Conservation (phyloP, 2,797 vertebrate genomes). For the Cercopithecus hamlyni region DNA sequence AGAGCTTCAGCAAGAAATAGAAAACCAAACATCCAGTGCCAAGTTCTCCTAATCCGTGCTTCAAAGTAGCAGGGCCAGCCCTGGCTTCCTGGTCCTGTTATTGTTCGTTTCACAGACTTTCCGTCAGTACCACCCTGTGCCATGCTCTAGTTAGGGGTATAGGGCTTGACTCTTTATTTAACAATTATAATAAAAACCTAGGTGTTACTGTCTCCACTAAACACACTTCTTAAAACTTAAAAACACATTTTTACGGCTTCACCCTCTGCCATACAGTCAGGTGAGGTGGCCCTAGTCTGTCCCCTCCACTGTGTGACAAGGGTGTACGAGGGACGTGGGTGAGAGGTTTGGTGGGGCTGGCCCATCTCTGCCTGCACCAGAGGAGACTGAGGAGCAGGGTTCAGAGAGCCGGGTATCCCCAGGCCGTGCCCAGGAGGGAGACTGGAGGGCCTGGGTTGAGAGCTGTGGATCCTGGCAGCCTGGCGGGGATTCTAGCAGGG, state of each 20-base stretch:
- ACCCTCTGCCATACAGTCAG: neutral
- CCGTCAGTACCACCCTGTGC: fast-evolving
- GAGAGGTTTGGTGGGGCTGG: neutral
- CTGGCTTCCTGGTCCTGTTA: neutral
- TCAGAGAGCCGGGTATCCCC: neutral
- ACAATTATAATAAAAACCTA: neutral
- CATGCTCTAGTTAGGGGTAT: no score
- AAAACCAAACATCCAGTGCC: neutral
- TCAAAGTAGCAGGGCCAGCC: neutral
- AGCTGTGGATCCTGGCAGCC: neutral
- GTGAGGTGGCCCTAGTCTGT: neutral
- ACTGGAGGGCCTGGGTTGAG: no score
- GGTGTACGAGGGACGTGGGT: neutral
- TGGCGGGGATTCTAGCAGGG: neutral
- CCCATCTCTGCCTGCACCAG: neutral
- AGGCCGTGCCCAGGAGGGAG: neutral
- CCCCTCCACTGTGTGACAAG: neutral
- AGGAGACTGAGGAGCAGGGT: neutral
- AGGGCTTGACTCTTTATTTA: neutral
- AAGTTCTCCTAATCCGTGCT: neutral
- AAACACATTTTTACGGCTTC: neutral
- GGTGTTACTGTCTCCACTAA: neutral
- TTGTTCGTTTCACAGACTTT: neutral
- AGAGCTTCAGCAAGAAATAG: neutral
- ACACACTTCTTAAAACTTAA: neutral